Evolutionary conservation across 1,140 invertebrate genomes (phyloP), one percentile per base, ranked within the genome.

Genomic region (Lasioglossum albipes): DNA sequence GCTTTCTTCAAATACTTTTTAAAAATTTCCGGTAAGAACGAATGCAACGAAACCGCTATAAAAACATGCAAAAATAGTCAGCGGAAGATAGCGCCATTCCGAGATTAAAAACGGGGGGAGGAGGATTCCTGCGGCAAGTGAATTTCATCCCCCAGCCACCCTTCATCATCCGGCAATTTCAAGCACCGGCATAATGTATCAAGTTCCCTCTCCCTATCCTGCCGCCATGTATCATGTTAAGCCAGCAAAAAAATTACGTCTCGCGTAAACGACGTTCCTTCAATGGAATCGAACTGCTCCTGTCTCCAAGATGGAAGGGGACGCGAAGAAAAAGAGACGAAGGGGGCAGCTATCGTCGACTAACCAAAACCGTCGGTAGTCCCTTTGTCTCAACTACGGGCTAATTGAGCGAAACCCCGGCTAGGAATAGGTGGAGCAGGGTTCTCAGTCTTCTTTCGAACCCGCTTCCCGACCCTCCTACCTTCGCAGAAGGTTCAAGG

Each of bases 371-470:
- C 57, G 74, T 83, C 84, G 84, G 85, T 73, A 84, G 70, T 54
- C 67, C 75, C 83, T 87, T 87, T 84, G 83, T 82, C 83, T 87
- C 79, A 83, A 72, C 79, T 57, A 49, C 61, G 74, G 42, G 76
- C 79, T 87, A 87, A 87, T 87, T 87, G 82, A 87, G 66, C 62
- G 70, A 75, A 83, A 83, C 73, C 71, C 36, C 18, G 7, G 64
- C 52, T 79, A 80, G 70, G 70, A 65, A 31, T 73, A 78, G 75
- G 70, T 81, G 71, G 77, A 87, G 54, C 64, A 65, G 65, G 54
- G 73, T 42, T 78, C 27, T 27, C 27, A 27, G 42, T 12, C 22
- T 71, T 79, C 75, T 52, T 57, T 68, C 52, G 68, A 54, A 18
- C n/a, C 70, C 45, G 61, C 20, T 82, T 71, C 41, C 1, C 27